Evolutionary conservation across 2,888 invertebrate species (phyloP), one percentile per base, ranked within the genome.

Genomic region (Eurytoma adleriae): DNA sequence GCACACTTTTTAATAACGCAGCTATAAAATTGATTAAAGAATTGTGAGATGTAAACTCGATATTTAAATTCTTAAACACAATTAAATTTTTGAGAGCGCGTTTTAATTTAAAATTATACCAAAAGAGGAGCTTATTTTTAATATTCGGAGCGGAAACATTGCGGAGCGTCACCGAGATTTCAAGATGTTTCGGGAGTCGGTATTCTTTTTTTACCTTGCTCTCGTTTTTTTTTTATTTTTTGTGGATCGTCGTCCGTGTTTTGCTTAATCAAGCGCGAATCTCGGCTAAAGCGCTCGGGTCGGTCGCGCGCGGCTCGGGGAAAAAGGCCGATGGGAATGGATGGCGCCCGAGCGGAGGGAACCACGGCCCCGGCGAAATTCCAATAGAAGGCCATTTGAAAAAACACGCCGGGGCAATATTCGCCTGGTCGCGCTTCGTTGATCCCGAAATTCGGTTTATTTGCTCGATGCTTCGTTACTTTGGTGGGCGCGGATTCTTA

Each of bases 261-360:
- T 79, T 79, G 72, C 52, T 80, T 68, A 71, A 76, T 80, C 68
- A 72, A 80, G 76, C 76, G 80, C 13, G 72, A 80, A 50, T 71
- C 72, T 72, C 74, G 69, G 74, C 61, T 57, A 74, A 69, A 69
- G 69, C 64, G 48, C 30, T 68, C 16, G 18, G 24, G 14, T 16
- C 16, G 24, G 24, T 12, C 20, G 61, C 61, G 20, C 30, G 14
- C 16, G 10, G 20, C 5, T 30, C 12, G 48, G 30, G 18, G 20
- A 59, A 59, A 74, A 61, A 61, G 61, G 30, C 52, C 54, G 54
- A 52, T 69, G 14, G 61, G 27, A 30, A 52, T 59, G 61, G 20
- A 61, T 30, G 61, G 18, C 67, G 50, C 59, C 48, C 56, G 48
- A 12, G 56, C 27, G 18, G 14, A 16, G 48, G 3, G 57, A 24